Evolutionary conservation across 1,140 invertebrate genomes (phyloP), one percentile per base, ranked within the genome.

Genomic region (Cepaea nemoralis): DNA sequence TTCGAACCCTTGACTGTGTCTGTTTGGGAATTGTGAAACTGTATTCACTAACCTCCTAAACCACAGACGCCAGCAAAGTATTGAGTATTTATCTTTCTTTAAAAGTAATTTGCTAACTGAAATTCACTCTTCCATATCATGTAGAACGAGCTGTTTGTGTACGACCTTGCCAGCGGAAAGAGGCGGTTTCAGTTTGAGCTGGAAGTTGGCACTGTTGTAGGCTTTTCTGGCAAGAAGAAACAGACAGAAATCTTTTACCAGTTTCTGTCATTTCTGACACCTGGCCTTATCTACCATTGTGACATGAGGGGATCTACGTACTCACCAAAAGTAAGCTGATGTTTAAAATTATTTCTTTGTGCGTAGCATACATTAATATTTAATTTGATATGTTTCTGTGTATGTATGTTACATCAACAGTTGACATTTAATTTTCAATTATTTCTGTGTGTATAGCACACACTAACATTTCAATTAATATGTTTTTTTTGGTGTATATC

Each of bases 221-320:
- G 95, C 0, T 95, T 96, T 87, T 96, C 95, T 10, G 97, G 96
- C 10, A 94, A 96, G 87, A 95, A 95, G 87, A 94, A 96, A 84
- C 94, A 97, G 86, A 94, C 93, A 0, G 96, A 99, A 88, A 88
- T 91, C 83, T 99, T 99, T 92, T 99, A 96, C 90, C 94, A 95
- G 85, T 98, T 99, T 89, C 95, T 95, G 66, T 99, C 97, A 0
- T 99, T 99, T 91, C 93, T 99, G 31, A 96, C 95, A 66, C 98
- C 98, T 27, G 95, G 95, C 31, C 94, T 95, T 80, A 98, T 99
- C 88, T 99, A 97, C 90, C 94, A 94, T 69, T 95, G 95, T 84
- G 96, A 98, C 92, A 94, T 99, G 82, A 93, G 93, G 24, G 93
- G 93, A 76, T 92, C 93, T 22, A 92, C 94, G 0, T 91, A 94